Base-by-base conservation (phyloP, 2,113 vertebrate species). In the Pterophyllum scalare region DNA sequence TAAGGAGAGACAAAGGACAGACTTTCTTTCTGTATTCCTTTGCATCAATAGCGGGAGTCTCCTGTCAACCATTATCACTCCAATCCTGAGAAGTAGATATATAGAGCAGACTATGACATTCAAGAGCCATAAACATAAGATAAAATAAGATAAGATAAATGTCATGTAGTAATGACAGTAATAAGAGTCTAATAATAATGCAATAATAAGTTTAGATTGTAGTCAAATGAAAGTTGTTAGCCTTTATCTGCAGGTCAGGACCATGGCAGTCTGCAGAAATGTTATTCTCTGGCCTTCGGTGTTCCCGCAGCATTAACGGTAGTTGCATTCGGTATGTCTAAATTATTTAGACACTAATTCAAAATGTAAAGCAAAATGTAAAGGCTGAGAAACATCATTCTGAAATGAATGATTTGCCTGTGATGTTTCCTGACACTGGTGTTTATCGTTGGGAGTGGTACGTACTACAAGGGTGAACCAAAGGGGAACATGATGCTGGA, bases 11-110 rank as follows among this genome's bases (percentile, higher is more conserved):
- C 97, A 98, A 94, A 97, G 97, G 86, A 95, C 93, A 77, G n/a
- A 95, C 93, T 1, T 99, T 99, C 93, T 99, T 93, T 99, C 98
- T 54, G 96, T 99, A 20, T 99, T 98, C 93, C 88, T 99, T 87
- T 95, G 97, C 81, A 97, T 99, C 91, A 99, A 99, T 75, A 96
- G 96, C 67, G 98, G 98, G 84, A 99, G 98, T 94, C 95, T 99
- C 38, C 57, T 99, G 9, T 99, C 98, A 17, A 99, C 98, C 5
- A 94, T 99, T 81, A 92, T 99, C 89, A 99, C 98, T 0, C 98
- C 98, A 17, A 93, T 94, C 22, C 95, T 99, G 79, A 96, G 97
- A 98, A 97, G 98, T 98, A 96, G 35, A 74, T 57, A 67, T 46
- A 19, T 19, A 67, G 64, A 86, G 14, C 3, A 49, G 31, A 11